Conservation (phyloP, 1,140 invertebrate genomes). For the Pectinophora gossypiella region DNA sequence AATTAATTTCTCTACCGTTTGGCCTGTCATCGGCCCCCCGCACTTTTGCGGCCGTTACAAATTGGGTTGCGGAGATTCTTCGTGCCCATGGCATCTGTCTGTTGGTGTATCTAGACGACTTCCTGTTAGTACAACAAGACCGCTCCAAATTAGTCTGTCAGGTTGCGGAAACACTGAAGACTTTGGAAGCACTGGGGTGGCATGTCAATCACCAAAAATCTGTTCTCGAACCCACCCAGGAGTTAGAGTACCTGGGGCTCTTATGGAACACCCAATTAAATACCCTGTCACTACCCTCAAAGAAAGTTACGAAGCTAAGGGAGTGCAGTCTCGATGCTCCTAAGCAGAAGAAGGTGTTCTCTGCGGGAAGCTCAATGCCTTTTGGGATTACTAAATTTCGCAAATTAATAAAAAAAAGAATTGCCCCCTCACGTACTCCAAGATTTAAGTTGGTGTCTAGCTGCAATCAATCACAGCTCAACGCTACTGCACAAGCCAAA, state of each 20-base stretch:
- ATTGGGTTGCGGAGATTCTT: neutral
- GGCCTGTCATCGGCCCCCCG: constrained; percentile 15
- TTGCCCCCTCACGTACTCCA: neutral
- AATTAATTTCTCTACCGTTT: neutral
- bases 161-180: constrained; percentile 3
- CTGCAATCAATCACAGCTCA: constrained; percentile 9
- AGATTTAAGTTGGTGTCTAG: constrained; percentile 22
- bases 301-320: neutral
- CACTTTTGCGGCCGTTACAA: neutral
- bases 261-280: constrained; percentile 21
- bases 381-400: constrained; percentile 35
- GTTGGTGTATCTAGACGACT: neutral
- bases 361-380: neutral
- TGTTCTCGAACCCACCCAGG: constrained; percentile 17
- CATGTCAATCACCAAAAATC: constrained; percentile 21
- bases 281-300: neutral
- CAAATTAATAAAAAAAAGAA: constrained; percentile 40
- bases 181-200: constrained; percentile 21
- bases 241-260: constrained; percentile 24
- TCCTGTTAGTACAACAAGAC: neutral
- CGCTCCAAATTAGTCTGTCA: neutral
- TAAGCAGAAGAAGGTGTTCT: neutral
- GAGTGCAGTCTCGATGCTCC: neutral
- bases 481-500: constrained; percentile 8
- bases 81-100: neutral